Evolutionary conservation across 1,140 invertebrate genomes (phyloP), one percentile per base, ranked within the genome.

Genomic region (Drosophila pruinosa): DNA sequence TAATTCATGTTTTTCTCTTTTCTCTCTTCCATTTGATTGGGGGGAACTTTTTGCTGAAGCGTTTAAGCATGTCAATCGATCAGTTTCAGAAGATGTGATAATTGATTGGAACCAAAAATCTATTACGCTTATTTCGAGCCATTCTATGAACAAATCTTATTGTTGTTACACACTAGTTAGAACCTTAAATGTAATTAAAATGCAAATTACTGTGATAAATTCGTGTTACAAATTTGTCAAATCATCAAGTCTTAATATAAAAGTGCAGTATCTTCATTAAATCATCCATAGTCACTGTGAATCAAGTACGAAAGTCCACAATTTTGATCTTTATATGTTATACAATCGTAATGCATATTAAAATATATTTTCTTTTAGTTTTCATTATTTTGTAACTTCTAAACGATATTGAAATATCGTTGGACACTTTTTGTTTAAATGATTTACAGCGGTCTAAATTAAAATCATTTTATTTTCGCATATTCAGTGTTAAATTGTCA

Each of bases 251-350:
- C 21, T 65, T 38, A 22, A 36, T 47, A 12, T 12, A 24, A 26
- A 28, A 8, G 24, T 17, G 4, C 38, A 22, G 17, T 31, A 3
- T 2, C 17, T 41, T 36, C n/a, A 12, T 12, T 15, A 61, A 70
- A 70, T 47, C 15, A 43, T 54, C 17, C 67, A 36, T 48, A 54
- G 67, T 70, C 67, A 70, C 31, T 34, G 39, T 26, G 7, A 5
- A 26, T 62, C 7, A 45, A 22, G 12, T 43, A 17, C 22, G 34
- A 15, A 36, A 56, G 26, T 58, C 24, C 22, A 22, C 7, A 61
- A 52, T n/a, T 19, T 4, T 34, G 2, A 4, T 36, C 3, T 26
- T 26, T 26, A 26, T 26, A 26, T 26, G 7, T 8, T 34, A 4
- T n/a, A 34, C 4, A 34, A 34, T 34, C 31, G 31, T 34, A 12